These are phyloP conservation scores for Platycercus adscitus DNA, from an alignment of 2,113 vertebrate species.

Conservation along the genomic window DNA sequence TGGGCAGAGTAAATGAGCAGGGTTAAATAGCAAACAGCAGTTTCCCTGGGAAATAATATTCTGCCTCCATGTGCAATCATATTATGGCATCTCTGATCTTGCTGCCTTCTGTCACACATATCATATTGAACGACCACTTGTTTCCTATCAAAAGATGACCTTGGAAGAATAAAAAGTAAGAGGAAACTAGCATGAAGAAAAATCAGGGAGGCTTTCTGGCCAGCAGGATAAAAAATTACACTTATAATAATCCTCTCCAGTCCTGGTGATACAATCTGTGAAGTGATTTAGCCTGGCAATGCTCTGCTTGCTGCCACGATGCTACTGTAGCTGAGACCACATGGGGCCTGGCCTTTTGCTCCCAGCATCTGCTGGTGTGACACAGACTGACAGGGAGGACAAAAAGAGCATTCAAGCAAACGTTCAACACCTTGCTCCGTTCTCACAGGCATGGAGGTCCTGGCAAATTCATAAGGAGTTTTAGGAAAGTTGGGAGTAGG, in stretches of 20 bases:
- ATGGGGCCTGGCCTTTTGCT: conserved; percentile 54
- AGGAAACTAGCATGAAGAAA: neutral
- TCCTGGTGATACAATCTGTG: neutral
- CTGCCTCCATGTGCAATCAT: neutral
- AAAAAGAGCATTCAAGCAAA: conserved; percentile 32
- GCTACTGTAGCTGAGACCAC: conserved; percentile 1
- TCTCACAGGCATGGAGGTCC: neutral
- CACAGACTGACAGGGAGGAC: conserved; percentile 38
- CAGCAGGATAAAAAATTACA: conserved; percentile 1
- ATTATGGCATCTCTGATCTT: neutral
- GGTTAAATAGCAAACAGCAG: neutral
- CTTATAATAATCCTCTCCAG: neutral
- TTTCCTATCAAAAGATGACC: neutral
- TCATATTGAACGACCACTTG: neutral
- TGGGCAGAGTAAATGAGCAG: neutral
- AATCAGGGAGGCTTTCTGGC: neutral
- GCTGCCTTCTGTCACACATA: neutral
- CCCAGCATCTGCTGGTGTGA: conserved; percentile 52
- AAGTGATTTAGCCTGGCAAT: conserved; percentile 18
- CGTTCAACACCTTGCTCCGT: neutral
- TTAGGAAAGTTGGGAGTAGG: neutral
- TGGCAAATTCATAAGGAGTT: neutral
- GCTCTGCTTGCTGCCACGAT: conserved; percentile 33
- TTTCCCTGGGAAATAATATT: neutral
- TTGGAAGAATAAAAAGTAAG: neutral